A percentile compares a stretch with the other conserved stretches of the same genome.
Conservation (phyloP, 2,113 vertebrate genomes). For the Haliaeetus leucogaster region DNA sequence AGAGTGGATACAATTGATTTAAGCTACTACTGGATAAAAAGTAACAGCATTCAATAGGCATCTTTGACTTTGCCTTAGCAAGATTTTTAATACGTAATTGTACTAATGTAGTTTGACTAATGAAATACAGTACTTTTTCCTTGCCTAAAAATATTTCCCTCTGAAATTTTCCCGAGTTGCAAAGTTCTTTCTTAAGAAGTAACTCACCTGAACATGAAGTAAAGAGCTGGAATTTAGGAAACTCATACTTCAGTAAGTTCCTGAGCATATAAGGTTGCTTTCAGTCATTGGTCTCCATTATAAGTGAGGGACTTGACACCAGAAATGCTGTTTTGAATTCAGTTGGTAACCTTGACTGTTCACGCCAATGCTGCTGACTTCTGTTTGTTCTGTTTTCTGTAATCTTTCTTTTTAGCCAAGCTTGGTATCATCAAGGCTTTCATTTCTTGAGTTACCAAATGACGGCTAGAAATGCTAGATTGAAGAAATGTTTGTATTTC, state of each 20-base stretch:
- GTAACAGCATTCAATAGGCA: neutral
- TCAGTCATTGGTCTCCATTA: neutral
- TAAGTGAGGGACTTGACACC: neutral
- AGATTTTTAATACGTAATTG: neutral
- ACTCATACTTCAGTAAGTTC: neutral
- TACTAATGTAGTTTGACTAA: neutral
- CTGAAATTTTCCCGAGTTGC: neutral
- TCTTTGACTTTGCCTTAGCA: neutral
- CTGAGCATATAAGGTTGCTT: neutral
- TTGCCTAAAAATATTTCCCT: neutral
- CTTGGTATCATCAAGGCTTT: neutral
- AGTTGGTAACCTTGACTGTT: neutral
- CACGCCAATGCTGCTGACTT: neutral
- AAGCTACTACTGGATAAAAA: neutral
- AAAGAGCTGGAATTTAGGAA: neutral
- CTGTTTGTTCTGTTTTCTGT: neutral
- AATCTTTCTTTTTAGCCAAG: neutral
- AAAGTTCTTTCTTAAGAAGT: neutral
- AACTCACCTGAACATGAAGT: neutral
- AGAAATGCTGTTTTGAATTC: neutral
- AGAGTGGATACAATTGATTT: neutral
- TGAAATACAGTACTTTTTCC: neutral
- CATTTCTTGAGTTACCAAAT: neutral
- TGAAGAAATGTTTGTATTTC: neutral
- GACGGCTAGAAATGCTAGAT: neutral